Conservation (phyloP, 2,113 vertebrate species). For the Myotis davidii region DNA sequence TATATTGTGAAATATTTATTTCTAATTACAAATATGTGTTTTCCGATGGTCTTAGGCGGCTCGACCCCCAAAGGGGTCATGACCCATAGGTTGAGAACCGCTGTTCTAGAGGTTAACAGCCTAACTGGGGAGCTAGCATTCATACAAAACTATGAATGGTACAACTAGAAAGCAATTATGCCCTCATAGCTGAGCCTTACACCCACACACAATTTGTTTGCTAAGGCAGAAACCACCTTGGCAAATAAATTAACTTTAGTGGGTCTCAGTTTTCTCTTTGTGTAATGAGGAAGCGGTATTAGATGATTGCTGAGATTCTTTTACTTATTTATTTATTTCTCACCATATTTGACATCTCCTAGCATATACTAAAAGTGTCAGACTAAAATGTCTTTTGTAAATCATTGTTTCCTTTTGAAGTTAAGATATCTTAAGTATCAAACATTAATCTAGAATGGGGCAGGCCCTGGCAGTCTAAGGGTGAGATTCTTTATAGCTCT, state of each 20-base stretch:
- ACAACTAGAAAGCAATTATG: conserved; percentile 12
- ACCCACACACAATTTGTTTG: neutral
- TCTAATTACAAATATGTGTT: too few relatives aligned
- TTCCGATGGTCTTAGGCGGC: too few relatives aligned
- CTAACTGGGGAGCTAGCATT: neutral
- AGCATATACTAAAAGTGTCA: neutral
- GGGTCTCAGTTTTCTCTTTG: neutral
- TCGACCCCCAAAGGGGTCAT: too few relatives aligned
- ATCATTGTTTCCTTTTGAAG: neutral
- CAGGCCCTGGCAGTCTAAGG: neutral
- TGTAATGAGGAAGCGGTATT: conserved; percentile 20
- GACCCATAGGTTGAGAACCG: too few relatives aligned
- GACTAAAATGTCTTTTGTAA: neutral
- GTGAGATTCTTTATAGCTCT: neutral
- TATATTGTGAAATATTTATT: too few relatives aligned
- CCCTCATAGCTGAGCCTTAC: neutral
- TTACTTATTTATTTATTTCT: conserved; percentile 14
- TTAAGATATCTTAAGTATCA: neutral
- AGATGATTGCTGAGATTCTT: neutral
- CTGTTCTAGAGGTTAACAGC: conserved; percentile 3
- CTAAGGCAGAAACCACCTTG: neutral
- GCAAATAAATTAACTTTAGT: neutral
- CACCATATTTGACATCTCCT: neutral
- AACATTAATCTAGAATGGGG: neutral
- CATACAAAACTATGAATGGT: neutral